Evolutionary conservation across 2,888 invertebrate species (phyloP).

Genomic region (Julus scandinavius): DNA sequence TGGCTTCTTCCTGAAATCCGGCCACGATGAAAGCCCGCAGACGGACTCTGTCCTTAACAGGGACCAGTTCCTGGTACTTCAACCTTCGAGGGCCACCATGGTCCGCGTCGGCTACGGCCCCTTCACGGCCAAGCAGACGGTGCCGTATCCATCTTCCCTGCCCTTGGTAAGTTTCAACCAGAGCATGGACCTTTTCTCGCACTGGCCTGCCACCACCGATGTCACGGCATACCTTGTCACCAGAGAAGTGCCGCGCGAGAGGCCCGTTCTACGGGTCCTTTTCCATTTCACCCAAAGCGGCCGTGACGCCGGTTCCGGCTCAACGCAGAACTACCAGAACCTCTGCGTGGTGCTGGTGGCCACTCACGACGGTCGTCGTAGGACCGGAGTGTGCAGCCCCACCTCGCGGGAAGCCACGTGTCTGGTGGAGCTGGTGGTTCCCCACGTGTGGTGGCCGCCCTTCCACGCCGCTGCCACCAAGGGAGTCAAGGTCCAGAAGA

Average conservation of each 20-base stretch:
- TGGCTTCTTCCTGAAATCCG: constrained; percentile 65
- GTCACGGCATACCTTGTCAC: constrained; percentile 95
- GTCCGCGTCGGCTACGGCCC: constrained; percentile 93
- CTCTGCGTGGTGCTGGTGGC: constrained; percentile 57
- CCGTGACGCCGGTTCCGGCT: constrained; percentile 55
- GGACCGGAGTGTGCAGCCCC: constrained; percentile 92
- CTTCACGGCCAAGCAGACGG: constrained; percentile 93
- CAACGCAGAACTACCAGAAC: constrained; percentile 54
- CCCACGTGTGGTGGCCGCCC: constrained; percentile 90
- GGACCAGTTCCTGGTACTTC: constrained; percentile 90
- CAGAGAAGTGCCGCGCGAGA: constrained; percentile 84
- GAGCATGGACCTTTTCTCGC: constrained; percentile 57
- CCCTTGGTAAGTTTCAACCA: constrained; percentile 66
- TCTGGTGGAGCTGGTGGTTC: constrained; percentile 86
- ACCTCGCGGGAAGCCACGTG: constrained; percentile 94
- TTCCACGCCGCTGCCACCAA: constrained; percentile 76
- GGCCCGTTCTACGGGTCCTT: constrained; percentile 89
- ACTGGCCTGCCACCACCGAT: constrained; percentile 68
- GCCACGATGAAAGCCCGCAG: constrained; percentile 55
- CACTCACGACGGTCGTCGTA: constrained; percentile 68
- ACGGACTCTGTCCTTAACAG: constrained; percentile 77
- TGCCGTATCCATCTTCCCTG: constrained; percentile 87
- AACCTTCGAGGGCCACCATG: constrained; percentile 89
- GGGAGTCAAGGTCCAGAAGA: constrained; percentile 60
- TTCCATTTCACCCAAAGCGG: constrained; percentile 84